phyloP scores from a whole-genome alignment of 35 echinoderm and acorn worm genomes.

The Eucidaris tribuloides region DNA sequence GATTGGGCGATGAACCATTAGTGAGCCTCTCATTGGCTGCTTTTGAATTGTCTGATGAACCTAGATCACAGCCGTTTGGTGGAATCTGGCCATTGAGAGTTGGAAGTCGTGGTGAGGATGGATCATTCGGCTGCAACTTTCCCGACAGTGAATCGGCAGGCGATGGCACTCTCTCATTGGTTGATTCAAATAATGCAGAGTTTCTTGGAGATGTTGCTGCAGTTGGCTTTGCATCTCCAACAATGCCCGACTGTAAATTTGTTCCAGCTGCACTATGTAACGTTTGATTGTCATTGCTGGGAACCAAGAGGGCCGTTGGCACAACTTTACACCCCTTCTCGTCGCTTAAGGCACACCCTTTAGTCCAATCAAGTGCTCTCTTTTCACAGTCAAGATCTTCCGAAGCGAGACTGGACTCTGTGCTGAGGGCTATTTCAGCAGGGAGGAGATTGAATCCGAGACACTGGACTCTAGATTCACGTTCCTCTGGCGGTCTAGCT shows the following conservation, averaged over 20 bases:
- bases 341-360: conserved; percentile 24
- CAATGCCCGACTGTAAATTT: not conserved
- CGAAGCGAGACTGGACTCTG: not conserved
- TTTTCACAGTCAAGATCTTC: not conserved
- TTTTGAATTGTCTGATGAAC: not conserved
- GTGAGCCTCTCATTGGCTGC: conserved; percentile 12
- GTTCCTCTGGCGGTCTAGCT: not conserved
- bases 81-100: not conserved
- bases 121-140: not conserved
- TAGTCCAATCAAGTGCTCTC: conserved; percentile 34
- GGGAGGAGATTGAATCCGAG: not conserved
- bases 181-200: no score
- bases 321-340: not conserved
- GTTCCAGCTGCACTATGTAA: not conserved
- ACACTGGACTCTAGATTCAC: not conserved
- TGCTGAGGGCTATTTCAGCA: not conserved
- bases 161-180: not conserved
- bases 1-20: not conserved
- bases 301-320: conserved; percentile 30
- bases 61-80: not conserved
- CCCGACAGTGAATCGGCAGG: not conserved
- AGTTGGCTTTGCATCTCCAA: not conserved
- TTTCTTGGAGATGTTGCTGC: no score
- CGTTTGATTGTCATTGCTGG: not conserved
- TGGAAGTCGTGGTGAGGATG: not conserved